These are phyloP conservation scores for Aegotheles bennettii DNA, from an alignment of 2,113 vertebrate species.

Conservation along the genomic window DNA sequence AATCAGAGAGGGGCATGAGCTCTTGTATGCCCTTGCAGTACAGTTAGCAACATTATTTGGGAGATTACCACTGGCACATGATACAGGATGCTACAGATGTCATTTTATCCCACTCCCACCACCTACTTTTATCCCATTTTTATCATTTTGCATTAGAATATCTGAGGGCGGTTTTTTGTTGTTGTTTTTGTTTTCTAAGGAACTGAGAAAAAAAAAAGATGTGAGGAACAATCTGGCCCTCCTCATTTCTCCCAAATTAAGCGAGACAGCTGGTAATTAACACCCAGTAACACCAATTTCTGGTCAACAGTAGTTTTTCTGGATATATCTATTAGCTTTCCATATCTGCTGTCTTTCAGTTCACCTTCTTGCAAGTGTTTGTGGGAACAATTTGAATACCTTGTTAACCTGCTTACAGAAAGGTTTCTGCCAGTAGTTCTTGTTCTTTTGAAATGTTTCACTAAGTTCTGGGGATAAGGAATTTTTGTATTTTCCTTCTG, in stretches of 20 bases:
- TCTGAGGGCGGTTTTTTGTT: too few species aligned
- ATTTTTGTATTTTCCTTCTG: not conserved
- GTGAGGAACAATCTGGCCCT: not conserved
- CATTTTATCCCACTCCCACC: not conserved
- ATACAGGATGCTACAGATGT: not conserved
- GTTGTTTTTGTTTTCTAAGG: not conserved
- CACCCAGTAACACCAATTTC: conserved; percentile 22
- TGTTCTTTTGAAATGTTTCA: not conserved
- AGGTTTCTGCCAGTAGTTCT: not conserved
- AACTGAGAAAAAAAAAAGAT: not conserved
- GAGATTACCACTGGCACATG: not conserved
- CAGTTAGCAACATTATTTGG: not conserved
- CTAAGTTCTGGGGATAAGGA: not conserved
- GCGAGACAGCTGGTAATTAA: not conserved
- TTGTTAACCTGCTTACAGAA: not conserved
- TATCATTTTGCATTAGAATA: not conserved
- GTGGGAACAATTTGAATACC: not conserved
- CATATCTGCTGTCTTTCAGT: not conserved
- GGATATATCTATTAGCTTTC: not conserved
- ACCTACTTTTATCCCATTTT: not conserved
- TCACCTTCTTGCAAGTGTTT: not conserved
- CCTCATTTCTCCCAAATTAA: not conserved
- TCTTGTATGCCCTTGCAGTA: not conserved
- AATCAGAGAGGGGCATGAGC: not conserved
- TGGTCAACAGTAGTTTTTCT: not conserved